Evolutionary conservation across 2,888 invertebrate genomes (phyloP), one percentile per base, ranked within the genome.

Genomic region (Sinelater perroti): DNA sequence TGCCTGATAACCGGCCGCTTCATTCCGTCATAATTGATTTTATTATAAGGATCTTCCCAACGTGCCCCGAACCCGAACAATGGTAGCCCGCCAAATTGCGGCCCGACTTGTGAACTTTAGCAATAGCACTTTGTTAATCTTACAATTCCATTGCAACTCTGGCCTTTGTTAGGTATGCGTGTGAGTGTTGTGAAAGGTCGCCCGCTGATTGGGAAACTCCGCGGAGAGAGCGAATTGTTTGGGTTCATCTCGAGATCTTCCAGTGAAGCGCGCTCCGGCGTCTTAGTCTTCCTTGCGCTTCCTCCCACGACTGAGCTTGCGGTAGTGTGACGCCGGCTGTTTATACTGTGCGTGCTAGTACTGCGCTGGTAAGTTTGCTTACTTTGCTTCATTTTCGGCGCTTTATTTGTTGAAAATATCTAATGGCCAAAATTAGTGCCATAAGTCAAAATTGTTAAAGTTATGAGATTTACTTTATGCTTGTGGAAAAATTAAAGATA

Each of bases 131-230:
- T 57, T 60, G 50, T 60, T 60, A 60, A 52, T 57, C 36, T 56
- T 51, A 51, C 44, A 47, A 53, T 61, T 56, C 49, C 52, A 57
- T 57, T 58, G 61, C 55, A 62, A 60, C 58, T 63, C 61, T 65
- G 71, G 69, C 67, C 68, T 69, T 71, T 70, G 69, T 67, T 60
- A 56, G 50, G 56, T 66, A 67, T 68, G 71, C 68, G 70, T 72
- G 70, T 68, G 70, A 70, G 68, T 69, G 64, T 70, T 72, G 72
- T 72, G 72, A 72, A 72, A 72, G 71, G 72, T 72, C 70, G 70
- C 57, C 61, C 61, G 56, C 65, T 63, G 68, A 69, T 73, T 67
- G 69, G 65, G 71, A 70, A 72, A 71, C 67, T 52, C 50, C 44
- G 63, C 66, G 68, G 73, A 70, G 71, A 71, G 72, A 71, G 72